Conservation (phyloP, 2,797 vertebrate species). For the Cercopithecus diana region DNA sequence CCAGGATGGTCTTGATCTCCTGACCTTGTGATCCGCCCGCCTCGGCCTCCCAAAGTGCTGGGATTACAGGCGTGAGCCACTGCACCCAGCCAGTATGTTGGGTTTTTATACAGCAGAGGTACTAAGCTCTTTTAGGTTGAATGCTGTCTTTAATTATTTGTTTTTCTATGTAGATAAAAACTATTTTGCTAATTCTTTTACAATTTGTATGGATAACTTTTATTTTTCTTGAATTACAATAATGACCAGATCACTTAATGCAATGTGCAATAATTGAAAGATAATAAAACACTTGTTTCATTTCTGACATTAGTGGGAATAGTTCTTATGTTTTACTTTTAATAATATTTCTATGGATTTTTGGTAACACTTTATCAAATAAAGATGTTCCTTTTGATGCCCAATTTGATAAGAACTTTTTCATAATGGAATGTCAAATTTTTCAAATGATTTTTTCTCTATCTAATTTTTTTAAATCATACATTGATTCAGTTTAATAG, state of each 20-base stretch:
- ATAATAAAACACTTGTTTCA: not conserved
- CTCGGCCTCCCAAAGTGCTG: too few species aligned
- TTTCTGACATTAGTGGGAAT: not conserved
- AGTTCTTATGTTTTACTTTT: not conserved
- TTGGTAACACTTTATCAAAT: not conserved
- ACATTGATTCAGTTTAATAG: not conserved
- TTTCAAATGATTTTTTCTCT: not conserved
- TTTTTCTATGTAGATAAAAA: not conserved
- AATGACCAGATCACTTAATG: not conserved
- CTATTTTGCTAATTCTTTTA: not conserved
- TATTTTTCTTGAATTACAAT: slow-evolving; percentile 25
- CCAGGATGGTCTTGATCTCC: too few species aligned
- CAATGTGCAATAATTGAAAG: not conserved
- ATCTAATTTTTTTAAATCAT: not conserved
- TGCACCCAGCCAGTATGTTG: not conserved
- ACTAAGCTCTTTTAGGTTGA: not conserved
- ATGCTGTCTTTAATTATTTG: not conserved
- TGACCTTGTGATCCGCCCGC: too few species aligned
- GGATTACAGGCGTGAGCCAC: too few species aligned
- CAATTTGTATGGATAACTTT: not conserved
- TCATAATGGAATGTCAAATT: not conserved
- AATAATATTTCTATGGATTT: not conserved
- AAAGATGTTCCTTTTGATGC: not conserved
- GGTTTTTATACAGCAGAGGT: not conserved
- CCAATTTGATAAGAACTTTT: not conserved